Conservation (phyloP, 2,797 vertebrate genomes). For the Silurus lanzhouensis region DNA sequence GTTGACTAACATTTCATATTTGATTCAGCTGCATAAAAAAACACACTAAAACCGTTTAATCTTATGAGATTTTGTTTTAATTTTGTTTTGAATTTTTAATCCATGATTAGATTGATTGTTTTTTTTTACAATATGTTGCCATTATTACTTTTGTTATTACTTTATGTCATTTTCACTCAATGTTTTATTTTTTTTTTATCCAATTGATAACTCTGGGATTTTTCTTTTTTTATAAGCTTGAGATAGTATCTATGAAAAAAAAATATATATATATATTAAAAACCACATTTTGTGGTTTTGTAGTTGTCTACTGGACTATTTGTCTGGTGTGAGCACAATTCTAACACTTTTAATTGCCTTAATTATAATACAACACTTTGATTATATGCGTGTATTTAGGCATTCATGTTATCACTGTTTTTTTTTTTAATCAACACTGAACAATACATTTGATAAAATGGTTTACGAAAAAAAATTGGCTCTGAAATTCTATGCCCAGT, state of each 20-base stretch:
- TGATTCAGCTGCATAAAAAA: constrained; percentile 49
- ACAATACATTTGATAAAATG: constrained; percentile 43
- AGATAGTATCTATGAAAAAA: constrained; percentile 38
- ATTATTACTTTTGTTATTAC: constrained; percentile 52
- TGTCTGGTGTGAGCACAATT: constrained; percentile 53
- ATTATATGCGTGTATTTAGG: constrained; percentile 34
- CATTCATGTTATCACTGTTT: constrained; percentile 42
- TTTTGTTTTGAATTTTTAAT: constrained; percentile 56
- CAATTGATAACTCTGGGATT: constrained; percentile 56
- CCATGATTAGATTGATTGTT: constrained; percentile 4
- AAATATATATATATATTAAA: constrained; percentile 45
- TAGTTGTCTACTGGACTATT: constrained; percentile 44
- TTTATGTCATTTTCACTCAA: constrained; percentile 57
- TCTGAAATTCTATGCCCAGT: constrained; percentile 38
- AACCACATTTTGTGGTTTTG: constrained; percentile 54
- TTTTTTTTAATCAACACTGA: constrained; percentile 33
- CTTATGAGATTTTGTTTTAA: neutral
- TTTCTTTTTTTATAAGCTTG: constrained; percentile 56
- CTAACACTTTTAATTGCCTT: constrained; percentile 67
- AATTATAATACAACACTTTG: constrained; percentile 57
- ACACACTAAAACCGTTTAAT: constrained; percentile 44
- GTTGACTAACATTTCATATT: constrained; percentile 54
- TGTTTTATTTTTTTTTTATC: constrained; percentile 43
- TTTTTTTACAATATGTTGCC: constrained; percentile 53
- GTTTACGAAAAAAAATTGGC: constrained; percentile 42